These are phyloP conservation scores for Rhopalosiphum nymphaeae DNA, from an alignment of 2,888 invertebrate genomes.

Conservation along the genomic window DNA sequence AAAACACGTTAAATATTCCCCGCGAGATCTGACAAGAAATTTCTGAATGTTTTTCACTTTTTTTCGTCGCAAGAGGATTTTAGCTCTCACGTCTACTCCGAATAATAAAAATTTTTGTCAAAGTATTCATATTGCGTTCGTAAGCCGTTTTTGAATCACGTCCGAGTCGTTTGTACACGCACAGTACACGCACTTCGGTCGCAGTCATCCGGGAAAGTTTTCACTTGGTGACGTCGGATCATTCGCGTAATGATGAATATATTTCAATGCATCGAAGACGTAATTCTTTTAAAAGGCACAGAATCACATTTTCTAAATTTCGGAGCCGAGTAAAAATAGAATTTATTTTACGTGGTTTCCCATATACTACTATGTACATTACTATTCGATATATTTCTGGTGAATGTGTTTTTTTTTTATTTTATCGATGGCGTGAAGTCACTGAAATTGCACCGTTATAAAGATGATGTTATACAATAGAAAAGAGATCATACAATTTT, in stretches of 20 bases:
- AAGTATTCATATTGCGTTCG: neutral
- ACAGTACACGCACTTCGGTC: neutral
- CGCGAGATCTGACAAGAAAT: neutral
- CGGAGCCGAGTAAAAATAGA: neutral
- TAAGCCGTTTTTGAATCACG: neutral
- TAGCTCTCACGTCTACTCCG: neutral
- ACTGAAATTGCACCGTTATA: neutral
- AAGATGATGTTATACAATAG: neutral
- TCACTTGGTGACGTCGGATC: neutral
- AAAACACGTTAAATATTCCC: neutral
- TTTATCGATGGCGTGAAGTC: neutral
- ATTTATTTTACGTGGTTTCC: neutral
- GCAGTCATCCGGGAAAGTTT: neutral
- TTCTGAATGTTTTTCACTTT: neutral
- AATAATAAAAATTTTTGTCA: neutral
- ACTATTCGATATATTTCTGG: neutral
- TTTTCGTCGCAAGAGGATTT: neutral
- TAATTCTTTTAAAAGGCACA: neutral
- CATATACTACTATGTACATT: neutral
- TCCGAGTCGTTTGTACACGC: neutral
- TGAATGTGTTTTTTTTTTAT: neutral
- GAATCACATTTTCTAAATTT: neutral
- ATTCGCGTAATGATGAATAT: neutral
- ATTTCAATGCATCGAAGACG: neutral
- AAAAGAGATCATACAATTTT: neutral